Evolutionary conservation across 2,888 invertebrate species (phyloP), one percentile per base, ranked within the genome.

Genomic region (Bruchidius siliquastri): DNA sequence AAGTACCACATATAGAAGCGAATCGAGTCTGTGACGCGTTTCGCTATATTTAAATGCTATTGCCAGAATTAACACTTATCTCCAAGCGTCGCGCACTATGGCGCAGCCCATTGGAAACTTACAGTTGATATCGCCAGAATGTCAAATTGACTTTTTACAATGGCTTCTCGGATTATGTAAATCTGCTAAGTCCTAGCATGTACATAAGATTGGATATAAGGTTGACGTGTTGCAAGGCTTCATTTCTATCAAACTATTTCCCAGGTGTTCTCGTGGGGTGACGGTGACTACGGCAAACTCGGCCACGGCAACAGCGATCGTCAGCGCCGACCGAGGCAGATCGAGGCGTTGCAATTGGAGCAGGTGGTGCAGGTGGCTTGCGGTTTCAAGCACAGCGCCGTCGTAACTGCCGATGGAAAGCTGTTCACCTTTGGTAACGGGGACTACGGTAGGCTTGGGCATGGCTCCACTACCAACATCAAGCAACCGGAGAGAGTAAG

Each of bases 391-490:
- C 91, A 91, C 82, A 90, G 90, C 81, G 91, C 91, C 4, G 90
- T 90, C 4, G 90, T 92, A 26, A 91, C 91, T 0, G 86, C 87
- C 3, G 90, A 91, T 82, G 92, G 92, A 13, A 89, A 90, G 81
- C 85, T 92, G 67, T 91, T 88, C 81, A 91, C 90, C 0, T 92
- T 91, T 83, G 91, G 92, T 67, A 90, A 90, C 82, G 91, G 91
- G 20, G 91, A 91, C 81, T 90, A 90, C 82, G 91, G 91, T 0
- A 85, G 91, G 70, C 85, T 91, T 6, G 89, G 89, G 0, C 86
- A 90, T 71, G 91, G 91, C 0, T 88, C 88, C 2, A 89, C 89
- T 0, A 87, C 88, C 4, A 91, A 91, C 83, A 90, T 90, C 83
- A 91, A 91, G 83, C 80, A 89, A 6, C 91, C 91, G 0, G 91